Evolutionary conservation across 2,797 vertebrate species (phyloP).

Genomic region (Channallabes apus): DNA sequence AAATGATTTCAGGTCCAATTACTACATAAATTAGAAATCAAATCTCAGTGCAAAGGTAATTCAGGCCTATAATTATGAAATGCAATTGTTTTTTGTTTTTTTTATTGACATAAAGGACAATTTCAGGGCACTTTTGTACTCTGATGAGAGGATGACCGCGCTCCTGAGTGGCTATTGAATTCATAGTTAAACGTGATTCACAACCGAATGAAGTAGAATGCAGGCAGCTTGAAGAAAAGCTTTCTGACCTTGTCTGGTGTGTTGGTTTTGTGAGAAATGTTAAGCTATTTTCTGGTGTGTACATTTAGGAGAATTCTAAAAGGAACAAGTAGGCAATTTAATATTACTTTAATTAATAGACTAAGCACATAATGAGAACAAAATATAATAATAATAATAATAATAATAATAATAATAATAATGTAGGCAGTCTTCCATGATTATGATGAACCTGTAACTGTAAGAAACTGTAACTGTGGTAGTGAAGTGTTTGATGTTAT

Average conservation of each 20-base stretch:
- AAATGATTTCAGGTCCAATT: not conserved
- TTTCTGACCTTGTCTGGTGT: conserved; percentile 9
- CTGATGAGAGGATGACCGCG: not conserved
- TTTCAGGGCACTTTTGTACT: not conserved
- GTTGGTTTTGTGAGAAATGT: not conserved
- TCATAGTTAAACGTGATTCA: not conserved
- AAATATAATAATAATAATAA: no score
- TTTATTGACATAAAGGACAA: not conserved
- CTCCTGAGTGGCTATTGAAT: not conserved
- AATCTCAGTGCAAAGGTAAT: not conserved
- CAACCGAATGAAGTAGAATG: not conserved
- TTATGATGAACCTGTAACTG: not conserved
- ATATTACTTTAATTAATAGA: not conserved
- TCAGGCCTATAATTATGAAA: no score
- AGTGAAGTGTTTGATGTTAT: not conserved
- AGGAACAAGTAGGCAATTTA: not conserved
- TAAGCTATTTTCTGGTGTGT: not conserved
- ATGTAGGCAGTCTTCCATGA: not conserved
- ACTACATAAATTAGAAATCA: not conserved
- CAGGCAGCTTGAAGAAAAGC: not conserved
- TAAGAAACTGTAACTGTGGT: no score
- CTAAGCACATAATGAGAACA: not conserved
- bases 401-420: no score
- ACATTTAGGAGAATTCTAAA: not conserved
- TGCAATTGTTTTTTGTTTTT: not conserved